Evolutionary conservation across 2,797 vertebrate genomes (phyloP), one percentile per base, ranked within the genome.

Genomic region (Podargus strigoides): DNA sequence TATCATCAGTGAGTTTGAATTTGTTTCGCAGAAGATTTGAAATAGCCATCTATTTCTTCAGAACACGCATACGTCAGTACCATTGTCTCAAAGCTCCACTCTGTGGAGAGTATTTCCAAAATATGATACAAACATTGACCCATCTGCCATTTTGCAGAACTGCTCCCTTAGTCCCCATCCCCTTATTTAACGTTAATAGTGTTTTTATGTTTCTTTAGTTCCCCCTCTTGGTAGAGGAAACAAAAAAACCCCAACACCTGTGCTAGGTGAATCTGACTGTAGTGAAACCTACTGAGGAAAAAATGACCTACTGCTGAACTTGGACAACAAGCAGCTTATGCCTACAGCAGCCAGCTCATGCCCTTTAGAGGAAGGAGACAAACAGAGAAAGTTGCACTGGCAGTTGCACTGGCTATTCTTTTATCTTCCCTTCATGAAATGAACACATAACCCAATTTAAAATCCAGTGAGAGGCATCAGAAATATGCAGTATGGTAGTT

Each of bases 221-320:
- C 21, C 59, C 26, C 28, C 56, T 85, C 34, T 58, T 77, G 14
- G 9, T 6, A 77, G 91, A 84, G 37, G 9, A 84, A 85, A 46
- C 5, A 90, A 84, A 88, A 85, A 49, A 42, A 6, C 19, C 22
- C 47, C 30, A 13, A 11, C 8, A n/a, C 7, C 6, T 50, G 9
- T 62, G 32, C 36, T 27, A 82, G 82, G 50, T 95, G 56, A 85
- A 74, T 75, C 36, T 82, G 68, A 87, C 69, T 74, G 18, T n/a
- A 87, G 18, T 24, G 55, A 94, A 94, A 37, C 30, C 47, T 86
- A 83, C 24, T 69, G 83, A 94, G 92, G 90, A 72, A 91, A 70
- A 24, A 81, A 52, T 93, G 89, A 92, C 88, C 90, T 89, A 36
- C 53, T 83, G 30, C 58, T 91, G 94, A 96, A 93, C 90, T 94